phyloP scores from a whole-genome alignment of 2,888 invertebrate genomes.

The Sminthurides aquaticus region DNA sequence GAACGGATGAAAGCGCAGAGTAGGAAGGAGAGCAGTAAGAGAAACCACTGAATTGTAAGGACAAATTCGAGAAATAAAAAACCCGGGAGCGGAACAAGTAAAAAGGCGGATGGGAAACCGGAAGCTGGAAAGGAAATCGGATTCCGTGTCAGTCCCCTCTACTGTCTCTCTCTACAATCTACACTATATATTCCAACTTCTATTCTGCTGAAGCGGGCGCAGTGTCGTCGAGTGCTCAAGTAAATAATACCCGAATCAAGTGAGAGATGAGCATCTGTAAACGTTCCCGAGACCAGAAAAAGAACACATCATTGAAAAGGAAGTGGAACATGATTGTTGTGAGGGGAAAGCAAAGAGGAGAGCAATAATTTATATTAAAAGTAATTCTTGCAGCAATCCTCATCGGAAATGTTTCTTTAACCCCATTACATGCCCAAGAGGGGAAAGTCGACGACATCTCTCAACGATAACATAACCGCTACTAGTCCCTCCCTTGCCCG shows the following conservation, averaged over 20 bases:
- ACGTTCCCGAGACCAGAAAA: too few species aligned
- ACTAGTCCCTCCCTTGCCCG: too few species aligned
- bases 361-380: not conserved
- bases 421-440: slow-evolving; percentile 5
- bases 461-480: too few species aligned
- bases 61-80: not conserved
- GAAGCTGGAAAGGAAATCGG: not conserved
- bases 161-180: not conserved
- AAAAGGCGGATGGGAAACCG: not conserved
- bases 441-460: not conserved
- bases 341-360: too few species aligned
- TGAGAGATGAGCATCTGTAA: too few species aligned
- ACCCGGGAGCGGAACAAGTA: not conserved
- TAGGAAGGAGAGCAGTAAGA: not conserved
- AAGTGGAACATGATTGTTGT: too few species aligned
- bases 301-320: too few species aligned
- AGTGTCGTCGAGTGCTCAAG: too few species aligned
- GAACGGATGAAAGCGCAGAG: not conserved
- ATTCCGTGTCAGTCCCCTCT: not conserved
- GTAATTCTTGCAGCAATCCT: not conserved
- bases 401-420: slow-evolving; percentile 17
- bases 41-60: not conserved
- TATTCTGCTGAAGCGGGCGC: too few species aligned
- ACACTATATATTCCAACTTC: too few species aligned
- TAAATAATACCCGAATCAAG: too few species aligned